Percentiles rank a stretch among this genome's conserved stretches.
These are phyloP conservation scores for Enteromius trimaculatus DNA, from an alignment of 2,797 vertebrate genomes.

Conservation along the genomic window DNA sequence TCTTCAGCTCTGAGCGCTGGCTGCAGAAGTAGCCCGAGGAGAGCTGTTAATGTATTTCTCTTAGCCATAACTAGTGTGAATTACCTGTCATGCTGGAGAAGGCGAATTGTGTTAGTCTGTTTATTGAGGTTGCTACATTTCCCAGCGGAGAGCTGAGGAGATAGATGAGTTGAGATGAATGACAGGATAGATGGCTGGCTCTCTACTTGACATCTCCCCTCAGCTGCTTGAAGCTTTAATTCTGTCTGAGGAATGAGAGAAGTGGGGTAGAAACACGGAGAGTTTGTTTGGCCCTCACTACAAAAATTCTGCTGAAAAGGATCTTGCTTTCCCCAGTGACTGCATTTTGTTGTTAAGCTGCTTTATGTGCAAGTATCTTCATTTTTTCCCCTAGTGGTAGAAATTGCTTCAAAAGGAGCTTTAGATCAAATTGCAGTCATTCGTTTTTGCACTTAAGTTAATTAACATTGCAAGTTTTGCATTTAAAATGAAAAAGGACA, in stretches of 20 bases:
- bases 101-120: constrained; percentile 44
- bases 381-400: not conserved
- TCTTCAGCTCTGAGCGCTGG: not conserved
- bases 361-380: constrained; percentile 31
- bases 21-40: constrained; percentile 30
- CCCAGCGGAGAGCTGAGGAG: constrained; percentile 39
- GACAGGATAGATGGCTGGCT: constrained; percentile 42
- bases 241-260: constrained; percentile 21
- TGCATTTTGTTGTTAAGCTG: constrained; percentile 23
- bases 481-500: not conserved
- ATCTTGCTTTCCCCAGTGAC: constrained; percentile 39
- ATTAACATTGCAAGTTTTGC: not conserved
- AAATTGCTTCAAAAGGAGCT: not conserved
- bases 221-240: constrained; percentile 43
- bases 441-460: not conserved
- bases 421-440: not conserved
- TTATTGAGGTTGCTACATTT: constrained; percentile 47
- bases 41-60: constrained; percentile 49
- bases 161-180: constrained; percentile 47
- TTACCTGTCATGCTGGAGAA: constrained; percentile 40
- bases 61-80: constrained; percentile 49
- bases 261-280: not conserved
- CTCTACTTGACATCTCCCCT: constrained; percentile 32
- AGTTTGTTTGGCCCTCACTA: constrained; percentile 42
- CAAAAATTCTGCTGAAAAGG: constrained; percentile 42